Evolutionary conservation across 2,888 invertebrate genomes (phyloP), one percentile per base, ranked within the genome.

Genomic region (Meandrusa payeni): DNA sequence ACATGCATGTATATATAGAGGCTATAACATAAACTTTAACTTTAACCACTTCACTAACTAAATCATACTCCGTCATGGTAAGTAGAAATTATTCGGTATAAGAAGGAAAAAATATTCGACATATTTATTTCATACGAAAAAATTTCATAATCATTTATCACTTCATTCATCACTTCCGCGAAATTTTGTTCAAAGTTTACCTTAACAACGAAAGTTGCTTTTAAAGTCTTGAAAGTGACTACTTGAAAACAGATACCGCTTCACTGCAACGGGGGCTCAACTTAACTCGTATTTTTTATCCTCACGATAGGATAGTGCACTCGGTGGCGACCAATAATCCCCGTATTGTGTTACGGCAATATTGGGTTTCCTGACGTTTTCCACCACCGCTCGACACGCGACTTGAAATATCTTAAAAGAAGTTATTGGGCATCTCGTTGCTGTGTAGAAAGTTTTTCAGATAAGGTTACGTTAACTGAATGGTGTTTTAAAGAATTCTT

Each of bases 301-400:
- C 13, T 27, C 26, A 5, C 38, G 43, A 22, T 10, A 15, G 32
- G 43, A 38, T 36, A 43, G 34, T 45, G 42, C 41, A 28, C 48
- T 46, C 46, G 32, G 36, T 37, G 48, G 61, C 52, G 54, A 58
- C 53, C 50, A 51, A 57, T 61, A 68, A 69, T 62, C 59, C 47
- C 24, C 7, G 54, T 58, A 56, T 73, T 55, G 46, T 49, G 56
- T 74, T 70, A 67, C 67, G 38, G 40, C 42, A 47, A 52, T 56
- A 59, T 70, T 56, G 53, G 44, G 57, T 73, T 69, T 57, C 63
- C 31, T 43, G 50, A 50, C 42, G 41, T 50, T 51, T 51, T 46
- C 46, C 50, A 33, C 38, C 36, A 36, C 33, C 48, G 40, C 41
- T 40, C 46, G 48, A 52, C 52, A 50, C 31, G 47, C 43, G 40